A percentile compares a stretch with the other conserved stretches of the same genome.
These are phyloP conservation scores for Petrolisthes manimaculis DNA, from an alignment of 2,888 invertebrate species.

Conservation along the genomic window DNA sequence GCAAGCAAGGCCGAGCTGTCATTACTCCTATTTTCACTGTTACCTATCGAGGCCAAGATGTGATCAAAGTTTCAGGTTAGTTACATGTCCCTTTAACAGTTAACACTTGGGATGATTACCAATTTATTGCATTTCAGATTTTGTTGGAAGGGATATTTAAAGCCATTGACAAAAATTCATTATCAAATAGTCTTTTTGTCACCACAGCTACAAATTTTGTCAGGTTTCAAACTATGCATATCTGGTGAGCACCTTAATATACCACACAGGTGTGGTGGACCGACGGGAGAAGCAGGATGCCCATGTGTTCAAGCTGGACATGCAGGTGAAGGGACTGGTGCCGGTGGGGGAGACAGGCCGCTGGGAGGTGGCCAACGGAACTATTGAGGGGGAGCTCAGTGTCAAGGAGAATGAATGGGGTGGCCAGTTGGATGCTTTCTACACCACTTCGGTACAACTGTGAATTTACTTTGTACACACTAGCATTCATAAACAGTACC, in stretches of 20 bases:
- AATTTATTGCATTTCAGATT: background rate
- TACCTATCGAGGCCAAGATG: conserved; percentile 38
- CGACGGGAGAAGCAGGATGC: conserved; percentile 32
- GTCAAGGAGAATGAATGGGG: conserved; percentile 33
- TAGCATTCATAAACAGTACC: too few relatives aligned
- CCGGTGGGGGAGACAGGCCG: conserved; percentile 5
- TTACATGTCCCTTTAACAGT: background rate
- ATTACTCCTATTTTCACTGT: conserved; percentile 48
- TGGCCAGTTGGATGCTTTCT: conserved; percentile 36
- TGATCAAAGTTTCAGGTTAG: conserved; percentile 46
- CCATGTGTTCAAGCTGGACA: conserved; percentile 30
- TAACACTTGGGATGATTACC: background rate
- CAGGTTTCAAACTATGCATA: too few relatives aligned
- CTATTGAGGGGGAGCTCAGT: conserved; percentile 44
- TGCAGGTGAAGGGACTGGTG: conserved; percentile 37
- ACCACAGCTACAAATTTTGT: too few relatives aligned
- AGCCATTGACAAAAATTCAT: too few relatives aligned
- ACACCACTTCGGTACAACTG: conserved; percentile 33
- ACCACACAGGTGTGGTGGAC: conserved; percentile 44
- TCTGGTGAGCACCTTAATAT: background rate
- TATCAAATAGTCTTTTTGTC: too few relatives aligned
- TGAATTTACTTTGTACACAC: too few relatives aligned
- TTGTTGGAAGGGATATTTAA: too few relatives aligned
- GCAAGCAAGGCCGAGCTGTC: conserved; percentile 39
- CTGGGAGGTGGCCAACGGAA: conserved; percentile 25